These are phyloP conservation scores for Micromussa lordhowensis DNA, from an alignment of 92 coral and sea anemone species.

Conservation along the genomic window DNA sequence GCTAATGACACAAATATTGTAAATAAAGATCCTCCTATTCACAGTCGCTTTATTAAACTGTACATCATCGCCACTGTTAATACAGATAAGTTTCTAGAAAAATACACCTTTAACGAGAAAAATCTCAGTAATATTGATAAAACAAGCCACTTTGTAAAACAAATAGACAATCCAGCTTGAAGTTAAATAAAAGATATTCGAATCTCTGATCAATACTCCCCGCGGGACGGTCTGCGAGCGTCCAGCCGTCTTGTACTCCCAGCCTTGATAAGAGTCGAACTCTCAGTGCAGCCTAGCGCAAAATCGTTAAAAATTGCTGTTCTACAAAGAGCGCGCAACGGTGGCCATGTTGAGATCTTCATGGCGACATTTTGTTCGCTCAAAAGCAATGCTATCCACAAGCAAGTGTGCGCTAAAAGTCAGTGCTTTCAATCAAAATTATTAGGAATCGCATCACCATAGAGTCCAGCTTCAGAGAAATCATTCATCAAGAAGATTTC, in stretches of 20 bases:
- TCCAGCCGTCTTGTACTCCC: too few relatives aligned
- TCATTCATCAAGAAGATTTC: constrained; percentile 19
- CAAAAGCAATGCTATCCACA: constrained; percentile 7
- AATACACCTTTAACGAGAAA: constrained; percentile 31
- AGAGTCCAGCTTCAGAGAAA: constrained; percentile 44
- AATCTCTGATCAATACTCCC: neutral
- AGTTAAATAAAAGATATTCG: constrained; percentile 6
- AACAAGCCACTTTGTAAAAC: neutral
- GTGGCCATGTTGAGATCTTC: neutral
- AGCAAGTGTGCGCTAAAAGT: neutral
- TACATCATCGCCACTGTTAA: constrained; percentile 7
- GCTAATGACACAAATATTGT: too few relatives aligned
- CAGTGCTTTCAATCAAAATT: neutral
- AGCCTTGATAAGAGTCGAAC: too few relatives aligned
- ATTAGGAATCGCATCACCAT: neutral
- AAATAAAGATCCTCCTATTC: neutral
- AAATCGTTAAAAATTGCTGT: neutral
- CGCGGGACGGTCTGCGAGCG: too few relatives aligned
- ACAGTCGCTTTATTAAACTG: constrained; percentile 11
- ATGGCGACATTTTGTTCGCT: neutral
- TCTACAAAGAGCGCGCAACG: neutral
- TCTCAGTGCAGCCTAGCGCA: too few relatives aligned
- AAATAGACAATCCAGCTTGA: neutral
- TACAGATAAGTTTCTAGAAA: constrained; percentile 23
- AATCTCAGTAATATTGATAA: constrained; percentile 6